Percentiles rank a stretch among this genome's conserved stretches.
Evolutionary conservation across 2,888 invertebrate genomes (phyloP).

Genomic region (Phlogophora meticulosa): DNA sequence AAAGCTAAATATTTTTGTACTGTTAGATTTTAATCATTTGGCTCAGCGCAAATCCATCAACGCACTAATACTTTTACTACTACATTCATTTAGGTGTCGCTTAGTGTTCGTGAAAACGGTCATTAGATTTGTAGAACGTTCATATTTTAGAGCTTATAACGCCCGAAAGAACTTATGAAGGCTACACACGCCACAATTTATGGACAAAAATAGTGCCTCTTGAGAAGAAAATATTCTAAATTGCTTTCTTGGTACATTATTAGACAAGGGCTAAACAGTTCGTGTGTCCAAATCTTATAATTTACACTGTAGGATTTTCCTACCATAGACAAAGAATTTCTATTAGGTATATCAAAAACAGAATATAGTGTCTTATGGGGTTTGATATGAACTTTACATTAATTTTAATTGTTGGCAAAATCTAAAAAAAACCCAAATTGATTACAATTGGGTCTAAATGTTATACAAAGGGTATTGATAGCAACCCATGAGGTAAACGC

Average conservation of each 20-base stretch:
- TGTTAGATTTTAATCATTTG: background rate
- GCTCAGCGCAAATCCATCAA: too few species aligned
- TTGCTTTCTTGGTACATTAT: background rate
- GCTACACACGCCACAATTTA: background rate
- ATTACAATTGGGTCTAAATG: slow-evolving; percentile 35
- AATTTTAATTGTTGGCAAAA: too few species aligned
- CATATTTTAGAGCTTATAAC: background rate
- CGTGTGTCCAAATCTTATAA: too few species aligned
- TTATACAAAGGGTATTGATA: background rate
- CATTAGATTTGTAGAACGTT: too few species aligned
- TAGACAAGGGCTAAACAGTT: background rate
- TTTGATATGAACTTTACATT: too few species aligned
- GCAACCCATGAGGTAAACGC: slow-evolving; percentile 6
- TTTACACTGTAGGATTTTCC: too few species aligned
- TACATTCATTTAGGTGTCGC: too few species aligned
- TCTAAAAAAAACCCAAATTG: slow-evolving; percentile 11
- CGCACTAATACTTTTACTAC: too few species aligned
- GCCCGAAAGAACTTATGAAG: background rate
- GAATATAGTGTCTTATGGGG: slow-evolving; percentile 4
- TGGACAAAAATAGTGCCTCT: background rate
- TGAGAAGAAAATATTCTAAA: background rate
- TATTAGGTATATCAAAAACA: background rate
- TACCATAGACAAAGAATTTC: slow-evolving; percentile 16
- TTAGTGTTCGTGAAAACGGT: too few species aligned
- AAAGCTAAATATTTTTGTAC: background rate